Conservation (phyloP, 2,113 vertebrate species). For the Rhabdomys dilectus region DNA sequence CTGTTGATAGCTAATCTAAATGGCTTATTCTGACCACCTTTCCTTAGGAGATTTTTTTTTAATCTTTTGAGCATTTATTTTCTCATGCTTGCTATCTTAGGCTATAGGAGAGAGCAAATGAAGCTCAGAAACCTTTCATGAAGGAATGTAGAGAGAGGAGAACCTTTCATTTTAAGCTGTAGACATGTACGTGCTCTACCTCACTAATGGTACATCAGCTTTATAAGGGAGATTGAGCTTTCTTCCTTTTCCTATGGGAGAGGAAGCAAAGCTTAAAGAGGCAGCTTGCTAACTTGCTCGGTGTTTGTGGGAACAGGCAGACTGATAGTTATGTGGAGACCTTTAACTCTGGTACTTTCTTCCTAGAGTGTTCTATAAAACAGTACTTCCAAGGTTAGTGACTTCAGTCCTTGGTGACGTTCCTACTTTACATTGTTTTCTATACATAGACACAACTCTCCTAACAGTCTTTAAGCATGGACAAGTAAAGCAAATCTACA, state of each 20-base stretch:
- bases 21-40: background rate
- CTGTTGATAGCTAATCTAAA: background rate
- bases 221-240: background rate
- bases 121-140: slow-evolving; percentile 14
- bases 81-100: slow-evolving; percentile 8
- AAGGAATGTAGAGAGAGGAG: background rate
- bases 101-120: background rate
- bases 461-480: background rate
- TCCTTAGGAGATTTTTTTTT: background rate
- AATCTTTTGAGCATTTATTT: background rate
- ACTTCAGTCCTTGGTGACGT: background rate
- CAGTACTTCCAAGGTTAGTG: background rate
- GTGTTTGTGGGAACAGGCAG: slow-evolving; percentile 26
- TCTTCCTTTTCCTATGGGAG: background rate
- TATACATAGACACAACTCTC: background rate
- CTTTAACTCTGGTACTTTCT: background rate
- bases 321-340: background rate
- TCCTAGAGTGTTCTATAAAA: background rate
- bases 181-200: background rate
- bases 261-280: slow-evolving; percentile 12
- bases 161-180: background rate
- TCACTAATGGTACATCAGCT: background rate
- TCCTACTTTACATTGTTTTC: slow-evolving; percentile 10
- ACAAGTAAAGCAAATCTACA: background rate
- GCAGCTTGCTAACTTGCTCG: background rate